Base-by-base conservation (phyloP, 2,113 vertebrate genomes). In the Neotragus pygmaeus region DNA sequence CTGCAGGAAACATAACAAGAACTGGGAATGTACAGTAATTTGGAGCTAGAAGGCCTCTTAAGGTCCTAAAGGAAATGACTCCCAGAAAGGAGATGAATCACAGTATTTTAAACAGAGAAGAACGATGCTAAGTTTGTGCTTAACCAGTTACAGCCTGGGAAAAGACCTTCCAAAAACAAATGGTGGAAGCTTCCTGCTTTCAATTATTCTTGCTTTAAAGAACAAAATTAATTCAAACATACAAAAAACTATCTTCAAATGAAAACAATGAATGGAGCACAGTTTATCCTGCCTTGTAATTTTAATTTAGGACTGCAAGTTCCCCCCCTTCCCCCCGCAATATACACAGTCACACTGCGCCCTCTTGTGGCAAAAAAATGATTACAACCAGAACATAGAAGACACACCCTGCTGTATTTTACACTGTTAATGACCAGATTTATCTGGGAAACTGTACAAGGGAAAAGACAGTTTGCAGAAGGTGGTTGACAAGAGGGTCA, bases 21-120 rank as follows among this genome's bases (percentile, higher is more conserved):
- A 95, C 83, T 39, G 84, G 94, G 95, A 98, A 93, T 90, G 93
- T 43, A 83, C 89, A 89, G 84, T 96, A 92, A 96, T 95, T 96
- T 97, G 93, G 85, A 95, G 39, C 89, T 85, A 83, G 58, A 97
- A 96, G 91, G 9, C 85, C 47, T 94, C 77, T 82, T 95, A 90
- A 96, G 53, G n/a, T 83, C 57, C 53, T 55, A n/a, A 60, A 96
- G 97, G 95, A 97, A 98, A 96, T 87, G 85, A 95, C 51, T 97
- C 81, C 77, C 90, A 78, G 90, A 95, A 97, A 96, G 66, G 77
- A 47, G 95, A 95, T 96, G 96, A 98, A 92, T 97, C 95, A 90
- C 70, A 66, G 81, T 80, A 58, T 81, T 95, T 96, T 83, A 92
- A 94, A 88, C 75, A 96, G 94, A 96, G 92, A 95, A 93, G 90